Percentiles rank a stretch among this genome's conserved stretches.
Evolutionary conservation across 2,797 vertebrate genomes (phyloP).

Genomic region (Microcaecilia unicolor): DNA sequence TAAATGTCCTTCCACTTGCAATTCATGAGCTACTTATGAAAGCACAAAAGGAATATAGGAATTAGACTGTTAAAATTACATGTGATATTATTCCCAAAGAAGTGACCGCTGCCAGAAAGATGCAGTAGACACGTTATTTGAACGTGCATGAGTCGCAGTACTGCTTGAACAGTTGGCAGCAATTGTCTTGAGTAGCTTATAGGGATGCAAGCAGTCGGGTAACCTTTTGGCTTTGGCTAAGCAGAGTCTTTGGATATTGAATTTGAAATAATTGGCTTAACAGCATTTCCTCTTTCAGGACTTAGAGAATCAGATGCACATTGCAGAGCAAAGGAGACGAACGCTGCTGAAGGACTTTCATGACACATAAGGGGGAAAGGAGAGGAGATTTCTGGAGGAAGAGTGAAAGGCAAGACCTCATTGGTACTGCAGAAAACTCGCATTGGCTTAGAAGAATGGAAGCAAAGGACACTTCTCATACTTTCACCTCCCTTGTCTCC

Average conservation of each 20-base stretch:
- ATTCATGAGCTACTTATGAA: no score
- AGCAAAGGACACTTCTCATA: constrained; percentile 44
- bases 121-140: no score
- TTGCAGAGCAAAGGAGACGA: constrained; percentile 92
- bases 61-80: no score
- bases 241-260: constrained; percentile 5
- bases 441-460: constrained; percentile 42
- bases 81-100: no score
- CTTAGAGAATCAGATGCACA: constrained; percentile 98
- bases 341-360: constrained; percentile 98
- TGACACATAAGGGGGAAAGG: constrained; percentile 73
- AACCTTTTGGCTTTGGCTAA: constrained; percentile 2
- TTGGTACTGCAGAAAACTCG: constrained; percentile 33
- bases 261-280: no score
- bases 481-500: constrained; percentile 32
- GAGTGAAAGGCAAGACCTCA: constrained; percentile 15
- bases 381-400: constrained; percentile 34
- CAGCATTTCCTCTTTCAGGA: constrained; percentile 61
- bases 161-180: no score
- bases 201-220: no score
- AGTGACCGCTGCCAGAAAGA: no score
- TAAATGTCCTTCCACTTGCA: no score
- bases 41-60: no score
- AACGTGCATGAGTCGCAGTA: no score
- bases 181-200: no score